phyloP scores from a whole-genome alignment of 2,113 vertebrate species.

The Brachirus orientalis region DNA sequence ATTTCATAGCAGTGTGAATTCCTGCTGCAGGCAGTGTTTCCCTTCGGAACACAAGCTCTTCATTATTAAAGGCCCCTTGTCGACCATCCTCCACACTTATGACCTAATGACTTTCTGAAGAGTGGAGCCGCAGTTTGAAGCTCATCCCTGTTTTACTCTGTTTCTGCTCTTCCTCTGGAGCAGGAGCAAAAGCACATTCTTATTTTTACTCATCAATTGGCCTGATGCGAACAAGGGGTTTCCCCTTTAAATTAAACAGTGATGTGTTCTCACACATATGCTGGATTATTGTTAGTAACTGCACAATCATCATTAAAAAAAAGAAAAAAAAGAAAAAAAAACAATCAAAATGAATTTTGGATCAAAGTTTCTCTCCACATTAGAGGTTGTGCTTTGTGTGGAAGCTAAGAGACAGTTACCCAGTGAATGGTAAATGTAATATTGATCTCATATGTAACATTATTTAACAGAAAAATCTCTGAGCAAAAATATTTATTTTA shows the following conservation, averaged over 20 bases:
- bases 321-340: too few species aligned
- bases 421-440: too few species aligned
- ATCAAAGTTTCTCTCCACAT: too few species aligned
- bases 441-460: too few species aligned
- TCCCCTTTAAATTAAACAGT: conserved; percentile 61
- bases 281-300: not conserved
- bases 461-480: too few species aligned
- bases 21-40: conserved; percentile 72
- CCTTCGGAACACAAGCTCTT: conserved; percentile 75
- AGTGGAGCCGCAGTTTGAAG: conserved; percentile 66
- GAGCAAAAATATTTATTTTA: too few species aligned
- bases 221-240: conserved; percentile 33
- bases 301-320: not conserved
- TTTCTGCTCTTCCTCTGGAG: conserved; percentile 48
- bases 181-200: conserved; percentile 32
- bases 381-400: too few species aligned
- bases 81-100: conserved; percentile 77
- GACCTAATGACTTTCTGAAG: conserved; percentile 83
- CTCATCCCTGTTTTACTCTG: conserved; percentile 65
- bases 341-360: too few species aligned
- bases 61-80: conserved; percentile 78
- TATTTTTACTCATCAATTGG: conserved; percentile 36
- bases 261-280: conserved; percentile 24
- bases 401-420: too few species aligned
- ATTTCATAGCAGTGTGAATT: conserved; percentile 77